A percentile compares a stretch with the other conserved stretches of the same genome.
Conservation (phyloP, 2,888 invertebrate species). For the Ophion ventricosus region DNA sequence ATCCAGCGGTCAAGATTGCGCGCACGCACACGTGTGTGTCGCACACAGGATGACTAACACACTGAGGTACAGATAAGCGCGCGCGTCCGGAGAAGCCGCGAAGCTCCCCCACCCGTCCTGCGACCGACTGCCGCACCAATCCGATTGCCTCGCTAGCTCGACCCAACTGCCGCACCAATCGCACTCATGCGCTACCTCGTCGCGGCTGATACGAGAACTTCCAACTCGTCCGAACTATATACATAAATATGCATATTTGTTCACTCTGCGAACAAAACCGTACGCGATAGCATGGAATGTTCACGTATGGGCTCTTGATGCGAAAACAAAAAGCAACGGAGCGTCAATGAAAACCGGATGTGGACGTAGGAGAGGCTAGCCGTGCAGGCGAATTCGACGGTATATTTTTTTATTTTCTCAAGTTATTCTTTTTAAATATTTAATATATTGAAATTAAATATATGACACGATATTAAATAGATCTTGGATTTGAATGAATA, state of each 20-base stretch:
- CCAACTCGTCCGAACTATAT: neutral
- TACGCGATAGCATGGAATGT: neutral
- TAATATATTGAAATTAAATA: too few relatives aligned
- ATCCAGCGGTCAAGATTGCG: neutral
- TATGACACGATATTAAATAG: too few relatives aligned
- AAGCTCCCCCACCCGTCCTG: neutral
- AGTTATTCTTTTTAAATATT: too few relatives aligned
- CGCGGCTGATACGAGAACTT: neutral
- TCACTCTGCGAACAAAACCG: neutral
- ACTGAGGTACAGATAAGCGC: constrained; percentile 2
- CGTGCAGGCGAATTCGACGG: neutral
- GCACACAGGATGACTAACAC: constrained; percentile 24
- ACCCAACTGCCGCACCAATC: neutral
- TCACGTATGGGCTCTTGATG: neutral
- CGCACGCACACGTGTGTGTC: constrained; percentile 6
- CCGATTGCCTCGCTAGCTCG: too few relatives aligned
- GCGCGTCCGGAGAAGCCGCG: constrained; percentile 42
- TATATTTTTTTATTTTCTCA: neutral
- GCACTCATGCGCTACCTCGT: neutral
- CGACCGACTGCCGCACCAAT: neutral
- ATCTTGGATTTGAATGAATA: too few relatives aligned
- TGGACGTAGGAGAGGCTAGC: neutral
- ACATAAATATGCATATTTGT: neutral
- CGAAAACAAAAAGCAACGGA: neutral
- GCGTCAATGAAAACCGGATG: constrained; percentile 2